Conservation (phyloP, 2,888 invertebrate species). For the Sphaerophoria taeniata region DNA sequence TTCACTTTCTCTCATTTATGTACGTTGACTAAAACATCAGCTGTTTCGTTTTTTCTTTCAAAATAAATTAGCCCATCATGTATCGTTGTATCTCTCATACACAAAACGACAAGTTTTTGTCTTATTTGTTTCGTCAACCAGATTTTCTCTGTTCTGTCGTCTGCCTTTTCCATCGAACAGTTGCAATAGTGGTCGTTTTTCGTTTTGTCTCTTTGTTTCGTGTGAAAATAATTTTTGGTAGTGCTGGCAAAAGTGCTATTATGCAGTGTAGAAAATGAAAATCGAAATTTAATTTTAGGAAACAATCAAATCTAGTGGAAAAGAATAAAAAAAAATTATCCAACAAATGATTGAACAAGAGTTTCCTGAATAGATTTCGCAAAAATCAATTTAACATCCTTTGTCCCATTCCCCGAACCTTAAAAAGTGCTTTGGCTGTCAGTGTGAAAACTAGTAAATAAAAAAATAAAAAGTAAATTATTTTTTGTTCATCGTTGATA, state of each 20-base stretch:
- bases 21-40: too few relatives aligned
- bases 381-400: slow-evolving; percentile 2
- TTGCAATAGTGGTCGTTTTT: slow-evolving; percentile 35
- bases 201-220: slow-evolving; percentile 34
- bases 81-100: neutral
- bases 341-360: neutral
- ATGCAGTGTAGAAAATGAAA: slow-evolving; percentile 34
- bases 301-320: slow-evolving; percentile 25
- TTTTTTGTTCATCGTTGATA: slow-evolving; percentile 3
- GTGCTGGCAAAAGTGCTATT: slow-evolving; percentile 44
- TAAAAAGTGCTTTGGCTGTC: slow-evolving; percentile 19
- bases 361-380: slow-evolving; percentile 12
- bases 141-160: slow-evolving; percentile 2
- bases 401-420: neutral
- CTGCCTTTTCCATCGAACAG: slow-evolving; percentile 15
- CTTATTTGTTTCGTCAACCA: neutral
- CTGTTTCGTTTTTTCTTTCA: too few relatives aligned
- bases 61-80: too few relatives aligned
- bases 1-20: too few relatives aligned
- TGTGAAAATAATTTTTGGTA: slow-evolving; percentile 36
- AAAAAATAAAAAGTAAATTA: slow-evolving; percentile 31
- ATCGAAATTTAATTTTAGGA: slow-evolving; percentile 9
- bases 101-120: neutral
- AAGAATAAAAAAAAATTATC: neutral
- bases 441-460: slow-evolving; percentile 41